Evolutionary conservation across 2,113 vertebrate genomes (phyloP).

Genomic region (Sapajus apella): DNA sequence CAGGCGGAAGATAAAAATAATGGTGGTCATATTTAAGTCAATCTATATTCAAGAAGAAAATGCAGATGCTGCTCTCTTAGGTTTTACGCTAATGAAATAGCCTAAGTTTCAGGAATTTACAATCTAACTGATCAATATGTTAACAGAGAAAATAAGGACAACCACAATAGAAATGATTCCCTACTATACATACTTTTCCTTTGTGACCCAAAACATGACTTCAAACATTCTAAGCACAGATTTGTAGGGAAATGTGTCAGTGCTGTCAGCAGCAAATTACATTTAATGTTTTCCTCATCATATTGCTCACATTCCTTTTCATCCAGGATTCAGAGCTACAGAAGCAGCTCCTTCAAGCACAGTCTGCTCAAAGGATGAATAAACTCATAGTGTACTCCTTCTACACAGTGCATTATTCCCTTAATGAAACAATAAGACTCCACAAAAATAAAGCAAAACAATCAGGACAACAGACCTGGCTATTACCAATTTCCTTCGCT

Average conservation of each 20-base stretch:
- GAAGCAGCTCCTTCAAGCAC: neutral
- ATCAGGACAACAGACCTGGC: slow-evolving; percentile 85
- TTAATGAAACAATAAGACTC: neutral
- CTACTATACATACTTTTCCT: neutral
- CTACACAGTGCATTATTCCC: neutral
- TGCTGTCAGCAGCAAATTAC: neutral
- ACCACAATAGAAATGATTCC: neutral
- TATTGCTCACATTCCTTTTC: neutral
- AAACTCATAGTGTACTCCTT: neutral
- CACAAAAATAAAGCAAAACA: neutral
- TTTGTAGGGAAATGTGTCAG: neutral
- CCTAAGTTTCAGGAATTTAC: neutral
- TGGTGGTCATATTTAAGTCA: neutral
- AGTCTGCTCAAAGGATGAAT: neutral
- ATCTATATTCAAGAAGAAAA: neutral
- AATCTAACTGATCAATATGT: neutral
- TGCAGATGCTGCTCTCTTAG: neutral
- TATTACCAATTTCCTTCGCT: slow-evolving; percentile 93
- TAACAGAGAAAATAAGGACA: neutral
- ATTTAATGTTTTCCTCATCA: neutral
- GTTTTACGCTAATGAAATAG: neutral
- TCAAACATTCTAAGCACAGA: slow-evolving; percentile 4
- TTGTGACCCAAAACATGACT: neutral
- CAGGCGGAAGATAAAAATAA: neutral
- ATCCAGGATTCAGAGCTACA: neutral